A percentile compares a stretch with the other conserved stretches of the same genome.
These are phyloP conservation scores for Hirudinaria manillensis DNA, from an alignment of 2,888 invertebrate species.

Conservation along the genomic window DNA sequence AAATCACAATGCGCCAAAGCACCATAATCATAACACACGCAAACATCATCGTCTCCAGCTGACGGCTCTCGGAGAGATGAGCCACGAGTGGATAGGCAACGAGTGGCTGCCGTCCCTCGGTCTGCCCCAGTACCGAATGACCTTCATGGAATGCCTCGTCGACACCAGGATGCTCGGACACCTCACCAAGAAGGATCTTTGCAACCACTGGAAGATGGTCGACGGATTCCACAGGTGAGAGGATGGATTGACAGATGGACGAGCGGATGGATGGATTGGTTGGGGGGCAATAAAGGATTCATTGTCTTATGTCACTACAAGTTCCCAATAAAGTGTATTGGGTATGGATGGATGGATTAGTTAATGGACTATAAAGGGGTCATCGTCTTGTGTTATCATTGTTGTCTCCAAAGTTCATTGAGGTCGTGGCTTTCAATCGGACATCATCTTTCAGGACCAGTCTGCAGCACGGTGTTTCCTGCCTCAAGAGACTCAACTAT, in stretches of 20 bases:
- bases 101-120: constrained; percentile 92
- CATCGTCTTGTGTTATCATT: neutral
- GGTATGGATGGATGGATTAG: neutral
- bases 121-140: constrained; percentile 91
- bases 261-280: neutral
- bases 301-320: too few relatives aligned
- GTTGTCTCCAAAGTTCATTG: neutral
- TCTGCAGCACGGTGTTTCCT: constrained; percentile 93
- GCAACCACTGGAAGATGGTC: constrained; percentile 96
- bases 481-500: constrained; percentile 92
- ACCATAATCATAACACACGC: too few relatives aligned
- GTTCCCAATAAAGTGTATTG: too few relatives aligned
- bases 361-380: neutral
- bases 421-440: too few relatives aligned
- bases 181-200: constrained; percentile 90
- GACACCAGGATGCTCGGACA: constrained; percentile 99
- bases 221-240: constrained; percentile 88
- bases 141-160: constrained; percentile 98
- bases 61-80: constrained; percentile 95
- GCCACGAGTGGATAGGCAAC: constrained; percentile 99
- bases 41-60: constrained; percentile 36
- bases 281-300: too few relatives aligned
- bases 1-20: too few relatives aligned
- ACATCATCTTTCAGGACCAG: constrained; percentile 90
- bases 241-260: neutral